These are phyloP conservation scores for Plebejus anna DNA, from an alignment of 2,888 invertebrate genomes.

Conservation along the genomic window DNA sequence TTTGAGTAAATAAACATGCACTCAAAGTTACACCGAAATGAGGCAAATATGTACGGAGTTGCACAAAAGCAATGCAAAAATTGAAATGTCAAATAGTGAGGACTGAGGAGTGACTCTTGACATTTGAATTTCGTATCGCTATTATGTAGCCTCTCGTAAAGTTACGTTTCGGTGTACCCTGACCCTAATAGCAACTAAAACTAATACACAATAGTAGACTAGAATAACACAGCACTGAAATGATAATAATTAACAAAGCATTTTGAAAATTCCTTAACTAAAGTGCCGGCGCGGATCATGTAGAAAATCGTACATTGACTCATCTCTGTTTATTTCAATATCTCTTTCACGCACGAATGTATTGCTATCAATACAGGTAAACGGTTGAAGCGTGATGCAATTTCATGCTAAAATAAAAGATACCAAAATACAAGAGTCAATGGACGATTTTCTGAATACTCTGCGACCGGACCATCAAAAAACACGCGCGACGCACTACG, in stretches of 20 bases:
- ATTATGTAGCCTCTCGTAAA: not conserved
- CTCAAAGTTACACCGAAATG: no score
- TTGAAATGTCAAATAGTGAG: no score
- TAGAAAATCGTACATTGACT: not conserved
- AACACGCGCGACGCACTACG: not conserved
- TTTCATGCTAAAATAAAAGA: not conserved
- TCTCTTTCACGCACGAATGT: not conserved
- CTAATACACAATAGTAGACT: not conserved
- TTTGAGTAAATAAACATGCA: not conserved
- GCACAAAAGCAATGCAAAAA: no score
- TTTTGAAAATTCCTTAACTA: not conserved
- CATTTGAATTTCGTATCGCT: not conserved
- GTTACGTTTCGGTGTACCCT: not conserved
- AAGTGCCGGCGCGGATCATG: no score
- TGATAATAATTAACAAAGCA: not conserved
- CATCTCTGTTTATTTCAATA: not conserved
- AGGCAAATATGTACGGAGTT: no score
- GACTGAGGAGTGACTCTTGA: no score
- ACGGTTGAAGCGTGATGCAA: no score
- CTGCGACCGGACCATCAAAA: not conserved
- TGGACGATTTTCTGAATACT: not conserved
- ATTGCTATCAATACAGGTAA: no score
- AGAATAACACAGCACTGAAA: not conserved
- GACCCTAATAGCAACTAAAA: not conserved
- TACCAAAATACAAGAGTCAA: not conserved